phyloP scores from a whole-genome alignment of 2,113 vertebrate genomes.

The Trematomus loennbergii region DNA sequence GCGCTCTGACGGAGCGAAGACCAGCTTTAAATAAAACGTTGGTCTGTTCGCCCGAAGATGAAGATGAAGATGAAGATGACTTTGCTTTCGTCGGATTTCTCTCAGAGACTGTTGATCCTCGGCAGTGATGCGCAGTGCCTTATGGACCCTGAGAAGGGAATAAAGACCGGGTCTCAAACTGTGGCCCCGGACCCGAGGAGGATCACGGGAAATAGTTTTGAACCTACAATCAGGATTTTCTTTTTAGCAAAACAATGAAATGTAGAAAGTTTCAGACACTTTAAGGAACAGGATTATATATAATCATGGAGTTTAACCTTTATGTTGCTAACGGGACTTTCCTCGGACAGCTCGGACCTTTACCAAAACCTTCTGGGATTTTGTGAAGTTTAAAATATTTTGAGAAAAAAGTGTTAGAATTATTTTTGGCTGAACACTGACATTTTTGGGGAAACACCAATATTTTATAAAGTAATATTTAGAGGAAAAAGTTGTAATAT shows the following conservation, averaged over 20 bases:
- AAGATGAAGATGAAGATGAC: slow-evolving; percentile 20
- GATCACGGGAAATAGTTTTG: background rate
- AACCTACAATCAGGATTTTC: too few relatives aligned
- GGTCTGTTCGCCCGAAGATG: background rate
- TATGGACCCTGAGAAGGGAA: slow-evolving; percentile 9
- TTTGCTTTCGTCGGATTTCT: slow-evolving; percentile 15
- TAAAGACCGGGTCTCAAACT: slow-evolving; percentile 11
- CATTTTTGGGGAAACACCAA: too few relatives aligned
- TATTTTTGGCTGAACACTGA: too few relatives aligned
- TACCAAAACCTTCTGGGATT: background rate
- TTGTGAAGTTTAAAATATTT: background rate
- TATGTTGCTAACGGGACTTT: background rate
- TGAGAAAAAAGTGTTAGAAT: background rate
- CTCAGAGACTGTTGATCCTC: background rate
- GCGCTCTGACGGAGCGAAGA: slow-evolving; percentile 42
- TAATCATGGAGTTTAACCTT: background rate
- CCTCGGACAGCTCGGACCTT: background rate
- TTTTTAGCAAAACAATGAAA: too few relatives aligned
- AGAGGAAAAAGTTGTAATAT: too few relatives aligned
- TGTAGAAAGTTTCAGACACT: too few relatives aligned
- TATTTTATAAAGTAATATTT: too few relatives aligned
- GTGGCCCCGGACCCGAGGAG: background rate
- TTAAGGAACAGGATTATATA: too few relatives aligned
- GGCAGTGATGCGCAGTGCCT: slow-evolving; percentile 47
- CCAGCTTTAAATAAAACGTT: too few relatives aligned